Evolutionary conservation across 2,113 vertebrate genomes (phyloP), one percentile per base, ranked within the genome.

Genomic region (Psittacus erithacus): DNA sequence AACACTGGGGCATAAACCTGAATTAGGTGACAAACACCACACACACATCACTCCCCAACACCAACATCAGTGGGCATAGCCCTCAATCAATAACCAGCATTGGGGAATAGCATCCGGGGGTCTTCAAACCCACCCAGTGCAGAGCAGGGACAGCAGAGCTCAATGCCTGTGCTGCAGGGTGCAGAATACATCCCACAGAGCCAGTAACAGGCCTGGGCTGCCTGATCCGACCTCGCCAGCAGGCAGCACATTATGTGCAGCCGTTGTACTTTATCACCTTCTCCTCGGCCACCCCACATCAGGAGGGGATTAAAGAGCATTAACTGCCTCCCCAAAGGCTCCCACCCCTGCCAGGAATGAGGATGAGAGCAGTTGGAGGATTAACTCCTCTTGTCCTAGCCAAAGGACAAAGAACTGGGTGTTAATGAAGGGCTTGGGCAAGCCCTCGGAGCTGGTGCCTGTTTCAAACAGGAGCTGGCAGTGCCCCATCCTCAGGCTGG

Each of bases 241-340:
- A 7, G 57, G 44, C 63, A 9, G 90, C 2, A 94, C 94, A 1
- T 2, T 0, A 0, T 7, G 93, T 94, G 76, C 88, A 63, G 7
- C n/a, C 11, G 1, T 65, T 71, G 95, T 69, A 0, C 94, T 91
- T 95, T 80, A 25, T 52, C 96, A 92, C 91, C 92, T 95, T 20
- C 86, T 52, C 29, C 86, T 25, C 38, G 1, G 12, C 12, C 80
- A 28, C 81, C 64, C 59, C 63, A 0, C 8, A 4, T 11, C 0
- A 12, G 47, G 78, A 31, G 75, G 46, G 94, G 93, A 96, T 96
- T 96, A 94, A 82, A 5, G 38, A 65, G 95, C 91, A 91, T 96
- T 90, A 80, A 19, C 6, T n/a, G 93, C 85, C 55, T 50, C 22
- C 74, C 70, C 17, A 0, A 12, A 5, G 83, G 95, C 89, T 77